These are phyloP conservation scores for Globia sparganii DNA, from an alignment of 2,888 invertebrate genomes.

Conservation along the genomic window DNA sequence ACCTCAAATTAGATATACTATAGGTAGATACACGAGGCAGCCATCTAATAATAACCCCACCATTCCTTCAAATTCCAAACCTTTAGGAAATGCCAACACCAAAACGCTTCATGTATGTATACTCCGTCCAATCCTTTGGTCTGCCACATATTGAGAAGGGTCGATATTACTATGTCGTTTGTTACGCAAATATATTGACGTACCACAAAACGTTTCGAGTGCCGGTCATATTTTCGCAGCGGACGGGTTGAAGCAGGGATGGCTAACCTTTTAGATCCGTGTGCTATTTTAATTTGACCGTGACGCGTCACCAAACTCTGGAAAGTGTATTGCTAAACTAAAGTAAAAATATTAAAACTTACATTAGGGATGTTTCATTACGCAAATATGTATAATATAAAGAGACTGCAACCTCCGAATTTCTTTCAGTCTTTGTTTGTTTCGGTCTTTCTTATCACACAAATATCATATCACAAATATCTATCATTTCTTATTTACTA, in stretches of 20 bases:
- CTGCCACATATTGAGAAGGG: conserved; percentile 66
- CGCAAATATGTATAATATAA: neutral
- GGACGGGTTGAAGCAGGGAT: conserved; percentile 39
- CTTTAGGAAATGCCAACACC: conserved; percentile 32
- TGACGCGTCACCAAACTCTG: neutral
- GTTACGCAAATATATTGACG: conserved; percentile 62
- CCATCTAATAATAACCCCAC: conserved; percentile 10
- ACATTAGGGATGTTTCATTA: neutral
- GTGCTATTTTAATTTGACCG: conserved; percentile 24
- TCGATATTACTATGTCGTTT: conserved; percentile 59
- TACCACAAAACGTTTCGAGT: conserved; percentile 42
- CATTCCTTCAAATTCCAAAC: conserved; percentile 26
- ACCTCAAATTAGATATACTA: no score
- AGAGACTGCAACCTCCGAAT: no score
- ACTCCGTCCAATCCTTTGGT: conserved; percentile 50
- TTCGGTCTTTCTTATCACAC: no score
- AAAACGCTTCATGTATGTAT: conserved; percentile 45
- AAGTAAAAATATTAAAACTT: neutral
- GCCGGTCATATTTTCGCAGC: conserved; percentile 59
- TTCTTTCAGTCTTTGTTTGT: no score
- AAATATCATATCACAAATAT: no score
- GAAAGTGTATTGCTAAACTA: neutral
- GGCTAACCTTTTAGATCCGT: conserved; percentile 10
- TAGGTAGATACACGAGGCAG: no score
- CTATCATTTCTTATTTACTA: no score